Base-by-base conservation (phyloP, 2,113 vertebrate genomes). In the Halcyon malimbica region DNA sequence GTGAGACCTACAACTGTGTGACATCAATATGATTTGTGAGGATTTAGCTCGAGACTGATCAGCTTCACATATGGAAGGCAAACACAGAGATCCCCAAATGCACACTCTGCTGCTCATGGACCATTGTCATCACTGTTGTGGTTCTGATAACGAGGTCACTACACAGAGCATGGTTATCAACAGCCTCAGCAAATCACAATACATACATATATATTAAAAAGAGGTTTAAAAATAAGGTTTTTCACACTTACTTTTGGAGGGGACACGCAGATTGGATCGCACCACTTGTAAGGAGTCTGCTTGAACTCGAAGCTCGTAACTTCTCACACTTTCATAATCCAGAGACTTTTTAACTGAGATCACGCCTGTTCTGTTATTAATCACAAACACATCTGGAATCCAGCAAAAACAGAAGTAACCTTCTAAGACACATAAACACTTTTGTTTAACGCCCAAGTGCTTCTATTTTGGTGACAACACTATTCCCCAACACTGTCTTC, bases 201-300 rank as follows among this genome's bases (percentile, higher is more conserved):
- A 28, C 6, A 1, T 35, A 35, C 2, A 24, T 1, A 3, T 9
- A 16, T 13, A 28, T 4, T 15, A 6, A 48, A 5, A 57, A 51
- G 19, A 53, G 6, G 18, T 5, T 31, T 10, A 3, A 37, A 37
- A 69, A 17, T 4, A 29, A 37, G n/a, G 26, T 8, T 17, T 82
- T 46, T 59, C 4, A 8, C 29, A 92, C 99, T 99, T 98, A 99
- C 99, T 99, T 98, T 99, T 99, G 70, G 99, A 99, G 87, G 98
- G 98, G 76, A 98, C 99, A 3, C 98, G 97, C 63, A 99, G 97
- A 96, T 99, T 99, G 96, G 98, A 98, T 78, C 98, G 97, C 42
- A 99, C 98, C 53, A 99, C 97, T 46, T 98, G 25, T 84, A 99
- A 95, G 7, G 99, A 99, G 94, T 99, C 99, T 5, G 99, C 99